Evolutionary conservation across 2,113 vertebrate genomes (phyloP).

Genomic region (Toxostoma redivivum): DNA sequence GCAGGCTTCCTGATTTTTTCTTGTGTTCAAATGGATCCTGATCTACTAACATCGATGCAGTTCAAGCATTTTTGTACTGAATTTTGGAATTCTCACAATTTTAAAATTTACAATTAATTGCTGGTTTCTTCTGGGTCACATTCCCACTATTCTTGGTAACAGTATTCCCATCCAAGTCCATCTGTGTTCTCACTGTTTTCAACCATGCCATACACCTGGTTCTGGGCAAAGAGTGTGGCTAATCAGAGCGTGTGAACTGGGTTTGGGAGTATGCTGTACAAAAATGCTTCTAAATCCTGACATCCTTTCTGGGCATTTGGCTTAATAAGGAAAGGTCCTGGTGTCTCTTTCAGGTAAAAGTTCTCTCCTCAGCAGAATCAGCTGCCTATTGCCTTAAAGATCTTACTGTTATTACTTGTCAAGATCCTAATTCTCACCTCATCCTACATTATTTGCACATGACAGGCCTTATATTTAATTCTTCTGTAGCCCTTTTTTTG

Average conservation of each 20-base stretch:
- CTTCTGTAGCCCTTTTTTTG: neutral
- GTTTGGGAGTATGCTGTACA: neutral
- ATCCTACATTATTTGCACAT: neutral
- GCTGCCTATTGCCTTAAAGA: neutral
- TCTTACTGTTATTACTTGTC: neutral
- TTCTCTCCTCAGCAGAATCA: neutral
- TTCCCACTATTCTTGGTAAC: neutral
- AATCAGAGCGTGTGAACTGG: neutral
- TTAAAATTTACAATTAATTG: neutral
- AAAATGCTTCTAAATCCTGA: fast-evolving
- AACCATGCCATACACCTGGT: neutral
- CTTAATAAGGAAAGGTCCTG: neutral
- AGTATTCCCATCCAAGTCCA: neutral
- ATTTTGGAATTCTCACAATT: neutral
- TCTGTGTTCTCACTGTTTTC: neutral
- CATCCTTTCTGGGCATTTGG: neutral
- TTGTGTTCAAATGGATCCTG: neutral
- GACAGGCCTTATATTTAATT: neutral
- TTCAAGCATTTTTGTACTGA: neutral
- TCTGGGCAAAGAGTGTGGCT: neutral
- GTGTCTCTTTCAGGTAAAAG: neutral
- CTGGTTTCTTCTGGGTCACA: neutral
- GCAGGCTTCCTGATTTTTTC: neutral
- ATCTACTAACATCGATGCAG: fast-evolving
- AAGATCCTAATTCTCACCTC: neutral